phyloP scores from a whole-genome alignment of 2,113 vertebrate genomes.

The Camelus dromedarius region DNA sequence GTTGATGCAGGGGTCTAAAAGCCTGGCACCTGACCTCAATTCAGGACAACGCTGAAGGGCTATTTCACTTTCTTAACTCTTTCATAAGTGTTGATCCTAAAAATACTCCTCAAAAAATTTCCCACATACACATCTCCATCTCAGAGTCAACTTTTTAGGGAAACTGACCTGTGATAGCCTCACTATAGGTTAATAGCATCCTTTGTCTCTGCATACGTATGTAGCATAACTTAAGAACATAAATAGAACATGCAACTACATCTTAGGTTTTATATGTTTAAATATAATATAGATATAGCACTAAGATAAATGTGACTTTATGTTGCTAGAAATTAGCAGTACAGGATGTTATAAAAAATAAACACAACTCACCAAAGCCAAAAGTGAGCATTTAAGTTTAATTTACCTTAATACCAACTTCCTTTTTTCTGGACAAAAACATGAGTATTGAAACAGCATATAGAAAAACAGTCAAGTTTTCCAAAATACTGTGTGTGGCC shows the following conservation, averaged over 20 bases:
- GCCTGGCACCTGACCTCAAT: background rate
- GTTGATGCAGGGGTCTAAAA: background rate
- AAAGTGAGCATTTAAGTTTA: slow-evolving; percentile 40
- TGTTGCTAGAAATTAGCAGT: slow-evolving; percentile 24
- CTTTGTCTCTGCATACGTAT: background rate
- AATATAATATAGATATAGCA: background rate
- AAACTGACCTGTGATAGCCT: background rate
- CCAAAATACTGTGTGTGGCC: background rate
- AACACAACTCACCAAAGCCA: slow-evolving; percentile 65
- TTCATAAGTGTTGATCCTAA: background rate
- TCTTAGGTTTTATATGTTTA: slow-evolving; percentile 3
- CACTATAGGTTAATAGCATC: background rate
- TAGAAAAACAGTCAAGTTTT: slow-evolving; percentile 1
- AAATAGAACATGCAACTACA: slow-evolving; percentile 71
- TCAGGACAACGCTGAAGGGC: background rate
- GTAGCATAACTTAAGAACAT: slow-evolving; percentile 68
- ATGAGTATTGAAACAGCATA: background rate
- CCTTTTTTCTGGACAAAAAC: background rate
- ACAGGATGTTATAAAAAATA: background rate
- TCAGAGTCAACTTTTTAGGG: slow-evolving; percentile 22
- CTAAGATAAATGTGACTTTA: slow-evolving; percentile 44
- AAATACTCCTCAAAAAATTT: background rate
- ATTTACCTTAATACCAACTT: background rate
- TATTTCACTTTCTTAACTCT: background rate
- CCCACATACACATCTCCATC: background rate